Evolutionary conservation across 1,140 invertebrate species (phyloP), one percentile per base, ranked within the genome.

Genomic region (Latrodectus geometricus): DNA sequence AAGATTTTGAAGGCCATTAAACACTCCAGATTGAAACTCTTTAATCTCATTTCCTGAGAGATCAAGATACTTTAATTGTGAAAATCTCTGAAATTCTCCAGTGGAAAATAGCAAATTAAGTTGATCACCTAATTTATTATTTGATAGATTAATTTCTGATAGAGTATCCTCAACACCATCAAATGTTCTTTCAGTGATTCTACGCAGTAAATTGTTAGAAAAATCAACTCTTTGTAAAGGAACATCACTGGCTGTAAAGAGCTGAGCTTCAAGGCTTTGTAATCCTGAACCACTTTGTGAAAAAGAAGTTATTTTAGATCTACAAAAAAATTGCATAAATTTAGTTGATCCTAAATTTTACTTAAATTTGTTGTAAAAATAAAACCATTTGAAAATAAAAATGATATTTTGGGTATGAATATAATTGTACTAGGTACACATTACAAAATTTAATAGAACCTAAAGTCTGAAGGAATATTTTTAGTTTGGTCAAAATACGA

Each of bases 61-160:
- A 91, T 97, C 95, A 48, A 97, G 90, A 7, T 92, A 91, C 89
- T 93, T 90, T 54, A 96, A 90, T 54, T 93, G 92, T 4, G 91
- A 92, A 76, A 96, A 90, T n/a, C 94, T 94, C 85, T 95, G 95
- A 82, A 97, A 94, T 90, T 97, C 96, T 23, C 94, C 94, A 14
- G 94, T 95, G 2, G 95, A 95, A 90, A 97, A 97, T 86, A 97
- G 96, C 0, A 96, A 96, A 91, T 97, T 97, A 0, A 97, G 91
- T 89, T 95, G 96, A 89, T 97, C 96, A 0, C 96, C 96, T 5
- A 98, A 91, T 21, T 96, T 91, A 91, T 98, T 98, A 89, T 96
- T 93, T 12, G 94, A 93, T 20, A 97, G 91, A 49, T 93, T 92
- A 61, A 98, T 90, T 88, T 95, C 94, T 20, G 94, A 93, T 2